These are phyloP conservation scores for Ylistrum balloti DNA, from an alignment of 1,140 invertebrate genomes.

Conservation along the genomic window DNA sequence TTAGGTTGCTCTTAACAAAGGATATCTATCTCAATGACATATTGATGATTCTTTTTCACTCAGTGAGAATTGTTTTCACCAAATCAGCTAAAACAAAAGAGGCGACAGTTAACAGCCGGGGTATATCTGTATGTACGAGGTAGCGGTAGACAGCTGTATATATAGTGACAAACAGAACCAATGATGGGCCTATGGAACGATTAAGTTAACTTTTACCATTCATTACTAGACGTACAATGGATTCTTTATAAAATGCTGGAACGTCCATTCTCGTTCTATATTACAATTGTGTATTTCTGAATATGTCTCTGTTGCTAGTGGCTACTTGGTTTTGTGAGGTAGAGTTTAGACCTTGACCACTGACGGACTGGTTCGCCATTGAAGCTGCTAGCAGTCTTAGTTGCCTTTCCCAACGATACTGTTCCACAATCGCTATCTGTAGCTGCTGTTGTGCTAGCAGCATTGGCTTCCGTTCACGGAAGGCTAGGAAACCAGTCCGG, in stretches of 20 bases:
- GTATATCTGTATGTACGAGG: not conserved
- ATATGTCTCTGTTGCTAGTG: not conserved
- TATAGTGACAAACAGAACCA: too few relatives aligned
- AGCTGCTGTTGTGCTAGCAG: not conserved
- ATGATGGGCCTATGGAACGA: not conserved
- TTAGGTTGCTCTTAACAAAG: too few relatives aligned
- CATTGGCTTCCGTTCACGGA: not conserved
- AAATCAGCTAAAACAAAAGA: too few relatives aligned
- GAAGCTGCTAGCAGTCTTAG: not conserved
- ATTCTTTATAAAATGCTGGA: not conserved
- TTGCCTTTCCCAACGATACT: conserved; percentile 6
- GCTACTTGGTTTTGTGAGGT: not conserved
- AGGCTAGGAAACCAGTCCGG: not conserved
- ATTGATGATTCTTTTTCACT: too few relatives aligned
- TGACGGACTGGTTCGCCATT: not conserved
- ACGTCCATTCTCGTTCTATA: not conserved
- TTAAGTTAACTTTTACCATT: not conserved
- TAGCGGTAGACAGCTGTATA: not conserved
- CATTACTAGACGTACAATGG: not conserved
- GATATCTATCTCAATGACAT: too few relatives aligned
- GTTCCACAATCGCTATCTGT: not conserved
- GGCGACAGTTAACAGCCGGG: too few relatives aligned
- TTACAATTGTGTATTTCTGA: not conserved
- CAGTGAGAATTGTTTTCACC: too few relatives aligned
- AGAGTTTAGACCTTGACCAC: not conserved